phyloP scores from a whole-genome alignment of 2,113 vertebrate species.

The Mixornis gularis region DNA sequence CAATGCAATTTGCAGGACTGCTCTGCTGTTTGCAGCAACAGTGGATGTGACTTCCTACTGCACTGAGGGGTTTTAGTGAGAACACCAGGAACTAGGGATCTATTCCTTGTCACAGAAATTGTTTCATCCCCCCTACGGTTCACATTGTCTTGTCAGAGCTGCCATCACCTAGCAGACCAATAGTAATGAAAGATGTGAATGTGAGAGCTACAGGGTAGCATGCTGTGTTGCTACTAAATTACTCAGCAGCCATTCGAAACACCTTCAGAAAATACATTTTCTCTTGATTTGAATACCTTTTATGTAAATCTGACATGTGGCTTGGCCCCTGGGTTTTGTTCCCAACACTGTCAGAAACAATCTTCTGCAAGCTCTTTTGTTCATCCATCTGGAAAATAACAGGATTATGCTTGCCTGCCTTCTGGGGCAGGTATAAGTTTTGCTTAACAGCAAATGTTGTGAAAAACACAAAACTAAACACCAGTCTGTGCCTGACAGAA shows the following conservation, averaged over 20 bases:
- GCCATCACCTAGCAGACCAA: not conserved
- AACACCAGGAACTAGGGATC: not conserved
- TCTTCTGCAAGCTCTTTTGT: slow-evolving; percentile 42
- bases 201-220: not conserved
- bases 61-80: not conserved
- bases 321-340: slow-evolving; percentile 52
- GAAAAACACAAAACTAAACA: slow-evolving; percentile 9
- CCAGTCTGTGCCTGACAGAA: not conserved
- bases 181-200: not conserved
- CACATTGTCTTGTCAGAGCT: not conserved
- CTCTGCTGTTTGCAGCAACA: not conserved
- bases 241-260: slow-evolving; percentile 35
- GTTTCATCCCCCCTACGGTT: not conserved
- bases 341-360: slow-evolving; percentile 28
- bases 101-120: not conserved
- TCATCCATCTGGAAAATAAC: slow-evolving; percentile 60
- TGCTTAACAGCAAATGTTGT: slow-evolving; percentile 11
- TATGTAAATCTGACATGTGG: slow-evolving; percentile 45
- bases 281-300: slow-evolving; percentile 40
- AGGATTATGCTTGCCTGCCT: slow-evolving; percentile 37
- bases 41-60: not conserved
- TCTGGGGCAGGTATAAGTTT: slow-evolving; percentile 22
- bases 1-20: not conserved
- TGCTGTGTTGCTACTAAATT: slow-evolving; percentile 34
- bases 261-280: slow-evolving; percentile 45